Base-by-base conservation (phyloP, 2,113 vertebrate species). In the Rhegmatorhina hoffmannsi region DNA sequence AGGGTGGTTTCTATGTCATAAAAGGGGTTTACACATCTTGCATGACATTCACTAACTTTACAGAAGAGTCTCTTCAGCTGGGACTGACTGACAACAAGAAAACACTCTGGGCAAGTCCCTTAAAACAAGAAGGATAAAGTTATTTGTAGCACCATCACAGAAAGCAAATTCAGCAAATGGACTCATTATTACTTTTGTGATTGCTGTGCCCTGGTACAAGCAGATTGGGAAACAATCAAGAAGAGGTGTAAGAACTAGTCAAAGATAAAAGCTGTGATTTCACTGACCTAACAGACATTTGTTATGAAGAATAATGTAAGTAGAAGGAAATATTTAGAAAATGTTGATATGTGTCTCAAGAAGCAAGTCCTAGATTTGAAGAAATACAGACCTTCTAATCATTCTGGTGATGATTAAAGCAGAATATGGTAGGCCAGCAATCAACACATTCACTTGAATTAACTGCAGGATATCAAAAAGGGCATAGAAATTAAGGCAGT, bases 371-470 rank as follows among this genome's bases (percentile, higher is more conserved):
- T 36, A 76, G 3, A 13, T 77, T 19, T 58, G 10, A 8, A 9
- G 29, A 46, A 89, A 49, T 18, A 53, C 8, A 58, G 18, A 69
- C 7, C 3, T 58, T 60, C 24, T 47, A 31, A 34, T n/a, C 7
- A 33, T 21, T 56, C 26, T 77, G 16, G 33, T 44, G 53, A 21
- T 6, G 11, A 33, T 34, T 59, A 80, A 76, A 14, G 24, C 16
- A 73, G 31, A 53, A 40, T 7, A 25, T 0, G 0, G 3, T 13
- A 87, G 12, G 11, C 6, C 7, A 10, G 8, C 23, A 80, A 12
- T 34, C 18, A 52, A 40, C 6, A 47, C 0, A 1, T 87, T 74
- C 64, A n/a, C 14, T 36, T 21, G 5, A 81, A 80, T 60, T 11
- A 73, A 64, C 4, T 21, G 1, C 18, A 63, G 8, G 13, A 56